phyloP scores from a whole-genome alignment of 2,797 vertebrate species.

The Lacerta bilineata region DNA sequence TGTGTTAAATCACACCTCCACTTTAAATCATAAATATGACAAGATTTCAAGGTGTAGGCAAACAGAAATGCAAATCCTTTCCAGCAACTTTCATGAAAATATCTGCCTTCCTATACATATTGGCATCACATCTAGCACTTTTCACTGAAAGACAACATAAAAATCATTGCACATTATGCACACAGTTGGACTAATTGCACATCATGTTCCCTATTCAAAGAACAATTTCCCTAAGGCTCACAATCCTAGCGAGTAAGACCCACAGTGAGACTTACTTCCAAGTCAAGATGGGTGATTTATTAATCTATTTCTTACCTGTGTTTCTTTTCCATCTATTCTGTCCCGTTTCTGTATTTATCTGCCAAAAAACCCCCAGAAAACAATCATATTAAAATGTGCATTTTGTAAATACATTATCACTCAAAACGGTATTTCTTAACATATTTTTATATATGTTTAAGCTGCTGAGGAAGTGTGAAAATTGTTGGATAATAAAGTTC shows the following conservation, averaged over 20 bases:
- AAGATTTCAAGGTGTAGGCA: not conserved
- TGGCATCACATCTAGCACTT: not conserved
- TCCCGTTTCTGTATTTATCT: not conserved
- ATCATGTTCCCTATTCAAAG: not conserved
- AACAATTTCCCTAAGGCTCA: not conserved
- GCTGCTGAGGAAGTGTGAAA: not conserved
- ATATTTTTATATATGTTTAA: too few relatives aligned
- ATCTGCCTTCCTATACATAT: not conserved
- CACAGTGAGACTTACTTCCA: not conserved
- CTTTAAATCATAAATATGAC: not conserved
- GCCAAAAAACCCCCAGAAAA: not conserved
- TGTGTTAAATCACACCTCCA: not conserved
- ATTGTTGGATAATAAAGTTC: not conserved
- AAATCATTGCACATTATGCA: not conserved
- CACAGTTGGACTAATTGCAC: not conserved
- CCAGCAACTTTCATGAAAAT: not conserved
- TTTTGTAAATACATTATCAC: too few relatives aligned
- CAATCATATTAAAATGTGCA: too few relatives aligned
- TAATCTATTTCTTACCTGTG: not conserved
- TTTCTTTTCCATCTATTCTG: not conserved
- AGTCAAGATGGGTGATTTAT: not conserved
- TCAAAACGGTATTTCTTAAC: too few relatives aligned
- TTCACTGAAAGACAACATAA: not conserved
- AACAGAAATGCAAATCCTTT: not conserved
- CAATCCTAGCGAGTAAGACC: not conserved